A percentile compares a stretch with the other conserved stretches of the same genome.
Evolutionary conservation across 1,140 invertebrate species (phyloP).

Genomic region (Procambarus clarkii): DNA sequence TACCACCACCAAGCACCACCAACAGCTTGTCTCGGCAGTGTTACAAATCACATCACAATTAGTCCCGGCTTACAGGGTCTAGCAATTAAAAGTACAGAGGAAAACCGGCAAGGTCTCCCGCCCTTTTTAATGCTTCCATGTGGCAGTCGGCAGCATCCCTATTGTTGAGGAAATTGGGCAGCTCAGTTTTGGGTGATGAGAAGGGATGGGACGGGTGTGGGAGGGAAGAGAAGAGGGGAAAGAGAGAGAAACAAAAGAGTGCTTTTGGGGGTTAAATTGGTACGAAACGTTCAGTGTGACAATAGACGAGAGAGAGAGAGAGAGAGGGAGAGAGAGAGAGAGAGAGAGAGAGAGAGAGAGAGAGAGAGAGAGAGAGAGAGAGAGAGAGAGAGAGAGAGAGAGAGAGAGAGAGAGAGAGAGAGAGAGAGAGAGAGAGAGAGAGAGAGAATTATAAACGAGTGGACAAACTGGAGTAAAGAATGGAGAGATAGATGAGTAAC

Average conservation of each 20-base stretch:
- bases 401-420: too few species aligned
- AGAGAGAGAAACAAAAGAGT: too few species aligned
- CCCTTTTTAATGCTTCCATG: slow-evolving; percentile 2
- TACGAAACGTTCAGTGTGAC: too few species aligned
- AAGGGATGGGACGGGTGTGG: too few species aligned
- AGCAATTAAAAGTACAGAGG: neutral
- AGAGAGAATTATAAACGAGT: neutral
- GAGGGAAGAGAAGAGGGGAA: neutral
- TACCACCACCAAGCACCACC: too few species aligned
- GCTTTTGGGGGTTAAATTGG: too few species aligned
- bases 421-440: neutral
- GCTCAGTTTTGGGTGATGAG: neutral
- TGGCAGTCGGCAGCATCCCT: neutral
- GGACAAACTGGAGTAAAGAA: neutral
- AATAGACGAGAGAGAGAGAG: too few species aligned
- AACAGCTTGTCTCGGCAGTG: too few species aligned
- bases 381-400: neutral
- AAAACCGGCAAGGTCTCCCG: neutral
- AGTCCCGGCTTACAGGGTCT: neutral
- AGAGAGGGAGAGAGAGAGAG: neutral
- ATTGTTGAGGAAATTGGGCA: neutral
- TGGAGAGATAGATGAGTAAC: neutral
- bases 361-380: neutral
- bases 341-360: neutral
- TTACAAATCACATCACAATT: neutral